Evolutionary conservation across 2,113 vertebrate species (phyloP).

Genomic region (Xiphophorus maculatus): DNA sequence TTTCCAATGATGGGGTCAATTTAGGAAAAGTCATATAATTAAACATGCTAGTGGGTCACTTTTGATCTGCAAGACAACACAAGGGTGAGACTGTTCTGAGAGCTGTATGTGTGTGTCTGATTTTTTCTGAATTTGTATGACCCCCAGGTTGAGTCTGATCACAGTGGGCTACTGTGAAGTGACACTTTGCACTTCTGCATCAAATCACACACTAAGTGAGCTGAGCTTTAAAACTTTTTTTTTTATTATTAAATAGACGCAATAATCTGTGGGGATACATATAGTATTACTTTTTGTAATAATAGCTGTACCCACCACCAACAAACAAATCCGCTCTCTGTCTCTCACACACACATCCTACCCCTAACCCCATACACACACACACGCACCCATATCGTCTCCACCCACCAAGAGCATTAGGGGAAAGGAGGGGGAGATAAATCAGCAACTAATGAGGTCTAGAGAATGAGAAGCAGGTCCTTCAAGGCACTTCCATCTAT

Average conservation of each 20-base stretch:
- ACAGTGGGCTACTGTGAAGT: slow-evolving; percentile 87
- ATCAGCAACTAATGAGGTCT: slow-evolving; percentile 91
- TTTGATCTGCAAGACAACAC: no score
- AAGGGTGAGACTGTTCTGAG: slow-evolving; percentile 76
- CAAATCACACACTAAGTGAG: slow-evolving; percentile 43
- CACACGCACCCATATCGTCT: slow-evolving; percentile 34
- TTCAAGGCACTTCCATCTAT: slow-evolving; percentile 82
- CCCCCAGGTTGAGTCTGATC: slow-evolving; percentile 87
- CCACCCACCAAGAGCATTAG: slow-evolving; percentile 62
- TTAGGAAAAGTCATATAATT: no score
- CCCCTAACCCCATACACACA: slow-evolving; percentile 23
- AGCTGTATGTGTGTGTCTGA: slow-evolving; percentile 77
- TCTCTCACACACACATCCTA: slow-evolving; percentile 16
- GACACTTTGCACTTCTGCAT: slow-evolving; percentile 85
- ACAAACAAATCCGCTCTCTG: slow-evolving; percentile 1
- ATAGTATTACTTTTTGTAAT: slow-evolving; percentile 31
- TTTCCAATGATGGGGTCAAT: no score
- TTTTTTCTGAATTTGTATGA: slow-evolving; percentile 97
- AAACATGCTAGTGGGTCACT: no score
- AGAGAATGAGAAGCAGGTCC: slow-evolving; percentile 86
- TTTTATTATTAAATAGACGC: neutral
- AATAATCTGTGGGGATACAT: slow-evolving; percentile 52
- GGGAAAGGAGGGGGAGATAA: slow-evolving; percentile 85
- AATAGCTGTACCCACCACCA: slow-evolving; percentile 6
- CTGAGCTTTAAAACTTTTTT: no score